Evolutionary conservation across 1,140 invertebrate genomes (phyloP), one percentile per base, ranked within the genome.

Genomic region (Cardiocondyla obscurior): DNA sequence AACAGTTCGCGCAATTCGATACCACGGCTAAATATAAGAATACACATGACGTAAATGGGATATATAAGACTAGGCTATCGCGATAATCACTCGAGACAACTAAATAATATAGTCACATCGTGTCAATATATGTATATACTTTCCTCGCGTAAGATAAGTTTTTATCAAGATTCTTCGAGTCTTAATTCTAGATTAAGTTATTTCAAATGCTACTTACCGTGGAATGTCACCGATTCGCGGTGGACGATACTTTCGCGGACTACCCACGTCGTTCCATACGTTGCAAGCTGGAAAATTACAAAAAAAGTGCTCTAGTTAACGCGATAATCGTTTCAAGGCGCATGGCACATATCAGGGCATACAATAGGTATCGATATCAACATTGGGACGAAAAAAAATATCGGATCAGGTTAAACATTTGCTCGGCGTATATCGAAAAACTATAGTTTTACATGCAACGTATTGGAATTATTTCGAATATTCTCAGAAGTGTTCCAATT

Each of bases 141-240:
- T 53, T 16, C 14, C 6, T 69, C 8, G 16, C 14, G 6, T 53
- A 16, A 10, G 7, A 22, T 30, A 62, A 33, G 16, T 62, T 25
- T 62, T 5, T n/a, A 53, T 33, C 4, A 12, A 33, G 10, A 19
- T 19, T 51, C 7, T 51, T 69, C 28, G 28, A 51, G 19, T 67
- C 33, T 67, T 69, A 69, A 19, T 67, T 51, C 10, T 33, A 69
- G 5, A 69, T 7, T 5, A 51, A 69, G 12, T 5, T 22, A 39
- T 62, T 62, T 33, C 4, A 67, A 79, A n/a, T n/a, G 7, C 67
- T 67, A 90, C 91, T 92, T 77, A 92, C 92, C 85, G 90, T 49
- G 91, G 92, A 67, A 92, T 92, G 36, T 92, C 92, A 30, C 92
- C 92, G 72, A 92, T 92, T 84, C 87, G 89, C 25, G 92, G 91